Evolutionary conservation across 2,888 invertebrate genomes (phyloP), one percentile per base, ranked within the genome.

Genomic region (Nephrotoma appendiculata): DNA sequence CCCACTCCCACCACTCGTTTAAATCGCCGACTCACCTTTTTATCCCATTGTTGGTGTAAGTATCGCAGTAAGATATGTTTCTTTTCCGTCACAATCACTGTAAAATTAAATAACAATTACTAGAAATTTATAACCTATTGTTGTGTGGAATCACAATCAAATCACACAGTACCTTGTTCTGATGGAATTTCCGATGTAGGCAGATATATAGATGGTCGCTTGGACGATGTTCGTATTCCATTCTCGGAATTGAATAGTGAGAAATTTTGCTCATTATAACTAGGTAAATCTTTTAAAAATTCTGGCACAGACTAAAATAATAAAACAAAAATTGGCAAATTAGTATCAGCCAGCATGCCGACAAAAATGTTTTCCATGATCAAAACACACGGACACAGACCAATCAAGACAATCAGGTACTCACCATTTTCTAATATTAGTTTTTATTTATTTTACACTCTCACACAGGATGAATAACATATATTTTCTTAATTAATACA

Each of bases 1-100:
- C 9, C 7, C 48, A 12, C 48, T 12, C 48, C 5, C 48, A 11
- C 48, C n/a, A 48, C 12, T 12, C 19, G 31, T 31, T 31, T 31
- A 31, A 42, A 84, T 84, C 12, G 11, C 42, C n/a, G 42, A 12
- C 41, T 87, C 92, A 95, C 95, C 94, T 97, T 97, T 93, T 97
- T 98, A 90, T 98, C 98, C 97, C 98, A 98, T 92, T 98, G 97
- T 90, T 98, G 97, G 89, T 98, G 98, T 88, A 98, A 94, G 92
- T 98, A 98, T 92, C 98, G 95, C 89, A 98, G 92, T 87, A 98
- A 93, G 90, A 98, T 98, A 90, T 98, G 98, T 86, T 98, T 97
- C 92, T 98, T 98, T 92, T 98, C 98, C 90, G 98, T 97, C 83
- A 98, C 98, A 90, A 98, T 98, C 89, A 98, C 97, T 96, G 93